Evolutionary conservation across 2,888 invertebrate species (phyloP).

Genomic region (Chironomus tentans): DNA sequence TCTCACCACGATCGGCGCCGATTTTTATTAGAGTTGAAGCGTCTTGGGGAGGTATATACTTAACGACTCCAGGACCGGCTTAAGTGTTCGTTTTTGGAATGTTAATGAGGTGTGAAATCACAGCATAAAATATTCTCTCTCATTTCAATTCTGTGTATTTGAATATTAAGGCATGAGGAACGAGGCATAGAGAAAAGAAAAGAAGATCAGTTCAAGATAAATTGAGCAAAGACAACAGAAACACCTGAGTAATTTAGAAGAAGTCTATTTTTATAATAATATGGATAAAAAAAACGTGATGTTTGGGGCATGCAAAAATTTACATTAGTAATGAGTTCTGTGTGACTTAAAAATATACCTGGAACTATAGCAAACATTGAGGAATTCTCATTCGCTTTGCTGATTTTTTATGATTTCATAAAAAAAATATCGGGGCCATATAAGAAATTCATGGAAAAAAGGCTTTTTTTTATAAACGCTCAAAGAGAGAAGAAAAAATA

Average conservation of each 20-base stretch:
- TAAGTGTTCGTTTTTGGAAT: background rate
- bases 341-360: background rate
- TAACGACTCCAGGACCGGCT: background rate
- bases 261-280: background rate
- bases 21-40: conserved; percentile 12
- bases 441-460: conserved; percentile 10
- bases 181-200: background rate
- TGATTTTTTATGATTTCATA: background rate
- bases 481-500: background rate
- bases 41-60: background rate
- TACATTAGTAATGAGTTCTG: conserved; percentile 12
- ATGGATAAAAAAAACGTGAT: background rate
- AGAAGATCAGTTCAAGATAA: background rate
- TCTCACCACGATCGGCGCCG: conserved; percentile 23
- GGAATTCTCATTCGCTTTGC: background rate
- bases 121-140: background rate
- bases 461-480: background rate
- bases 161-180: too few relatives aligned
- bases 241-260: background rate
- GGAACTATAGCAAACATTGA: background rate
- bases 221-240: background rate
- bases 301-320: conserved; percentile 1
- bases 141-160: background rate
- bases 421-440: background rate
- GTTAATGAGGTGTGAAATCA: background rate